phyloP scores from a whole-genome alignment of 2,113 vertebrate genomes.

The Melanotaenia duboulayi region DNA sequence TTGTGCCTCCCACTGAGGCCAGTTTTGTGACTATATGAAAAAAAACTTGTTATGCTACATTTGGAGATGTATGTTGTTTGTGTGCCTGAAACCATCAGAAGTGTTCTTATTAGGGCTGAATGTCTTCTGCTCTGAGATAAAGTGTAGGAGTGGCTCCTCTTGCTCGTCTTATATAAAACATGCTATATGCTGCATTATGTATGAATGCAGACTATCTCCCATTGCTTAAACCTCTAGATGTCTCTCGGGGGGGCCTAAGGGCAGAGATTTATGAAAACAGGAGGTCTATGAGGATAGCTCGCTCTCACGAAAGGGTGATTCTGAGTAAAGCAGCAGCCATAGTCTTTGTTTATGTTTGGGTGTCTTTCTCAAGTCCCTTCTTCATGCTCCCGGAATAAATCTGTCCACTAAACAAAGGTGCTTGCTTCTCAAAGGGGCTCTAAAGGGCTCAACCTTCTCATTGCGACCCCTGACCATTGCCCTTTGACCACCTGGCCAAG shows the following conservation, averaged over 20 bases:
- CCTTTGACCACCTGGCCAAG: conserved; percentile 29
- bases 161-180: conserved; percentile 53
- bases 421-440: conserved; percentile 31
- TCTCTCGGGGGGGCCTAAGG: conserved; percentile 11
- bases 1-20: neutral
- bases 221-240: conserved; percentile 25
- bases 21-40: neutral
- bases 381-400: conserved; percentile 55
- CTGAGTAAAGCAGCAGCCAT: neutral
- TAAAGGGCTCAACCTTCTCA: conserved; percentile 19
- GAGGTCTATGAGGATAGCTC: neutral
- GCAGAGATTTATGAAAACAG: conserved; percentile 25
- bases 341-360: neutral
- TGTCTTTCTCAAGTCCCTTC: neutral
- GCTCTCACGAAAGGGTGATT: too few relatives aligned
- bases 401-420: conserved; percentile 50
- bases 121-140: conserved; percentile 12
- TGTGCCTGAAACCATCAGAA: conserved; percentile 6
- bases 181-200: conserved; percentile 52
- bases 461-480: conserved; percentile 46
- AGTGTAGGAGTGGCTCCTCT: conserved; percentile 53
- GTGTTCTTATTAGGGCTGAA: conserved; percentile 12
- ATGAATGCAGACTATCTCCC: conserved; percentile 35
- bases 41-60: conserved; percentile 14
- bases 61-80: neutral